Base-by-base conservation (phyloP, 2,113 vertebrate species). In the Prionailurus bengalensis region DNA sequence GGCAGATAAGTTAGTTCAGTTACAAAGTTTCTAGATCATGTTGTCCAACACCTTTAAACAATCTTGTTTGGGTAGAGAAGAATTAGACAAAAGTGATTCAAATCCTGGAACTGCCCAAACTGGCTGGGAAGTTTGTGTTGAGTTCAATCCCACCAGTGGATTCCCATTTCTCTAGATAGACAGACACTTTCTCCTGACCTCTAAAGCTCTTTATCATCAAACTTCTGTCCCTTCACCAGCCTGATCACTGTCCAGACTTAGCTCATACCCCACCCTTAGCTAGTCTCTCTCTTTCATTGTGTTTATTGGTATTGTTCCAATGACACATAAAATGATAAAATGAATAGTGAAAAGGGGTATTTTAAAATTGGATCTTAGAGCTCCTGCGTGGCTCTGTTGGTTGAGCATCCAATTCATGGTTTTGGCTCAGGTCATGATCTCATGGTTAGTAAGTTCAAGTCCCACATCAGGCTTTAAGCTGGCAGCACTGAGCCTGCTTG, bases 191-290 rank as follows among this genome's bases (percentile, higher is more conserved):
- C 73, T 4, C 12, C 31, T 13, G 21, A 42, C 4, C 0, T 58
- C 36, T 51, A 12, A 14, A 19, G 31, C 63, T 79, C 19, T 90
- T 31, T 31, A 16, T 23, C 61, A 5, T 53, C 45, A 89, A 3
- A 78, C n/a, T 51, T 58, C 6, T 65, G 15, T 3, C 42, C 23
- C 17, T 89, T 82, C 25, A 21, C 51, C 61, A 92, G 39, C 53
- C 63, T 92, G 9, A 33, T 61, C 4, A 21, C 4, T 36, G n/a
- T 14, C 33, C 39, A 81, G 39, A 29, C 31, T 80, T 81, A 23
- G 4, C 15, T 33, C 25, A 4, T 4, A 65, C n/a, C 39, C 36
- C 29, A 4, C 1, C 1, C 39, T 89, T 13, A 1, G 0, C 19
- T 51, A 55, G 4, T 66, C 25, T 82, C n/a, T 87, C 31, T 83